These are phyloP conservation scores for Plecturocebus donacophilus DNA, from an alignment of 2,113 vertebrate species.

Conservation along the genomic window DNA sequence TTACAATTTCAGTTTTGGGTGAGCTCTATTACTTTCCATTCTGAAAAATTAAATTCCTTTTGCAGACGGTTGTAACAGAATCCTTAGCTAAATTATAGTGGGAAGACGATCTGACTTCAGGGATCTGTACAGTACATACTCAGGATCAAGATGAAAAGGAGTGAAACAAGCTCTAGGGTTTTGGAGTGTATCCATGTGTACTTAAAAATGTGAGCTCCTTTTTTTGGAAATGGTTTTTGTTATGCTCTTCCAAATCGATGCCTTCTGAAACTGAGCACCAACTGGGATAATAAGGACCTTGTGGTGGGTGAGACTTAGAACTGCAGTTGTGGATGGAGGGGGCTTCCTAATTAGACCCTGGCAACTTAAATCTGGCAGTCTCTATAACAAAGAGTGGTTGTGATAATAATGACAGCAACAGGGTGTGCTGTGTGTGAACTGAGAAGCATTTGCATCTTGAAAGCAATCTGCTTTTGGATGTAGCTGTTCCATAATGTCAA, in stretches of 20 bases:
- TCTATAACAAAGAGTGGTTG: not conserved
- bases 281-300: conserved; percentile 80
- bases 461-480: conserved; percentile 55
- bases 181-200: conserved; percentile 63
- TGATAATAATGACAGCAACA: conserved; percentile 66
- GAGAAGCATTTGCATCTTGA: conserved; percentile 70
- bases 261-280: conserved; percentile 78
- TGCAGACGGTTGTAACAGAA: conserved; percentile 69
- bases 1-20: conserved; percentile 76
- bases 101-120: conserved; percentile 75
- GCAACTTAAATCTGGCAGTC: conserved; percentile 82
- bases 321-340: conserved; percentile 78
- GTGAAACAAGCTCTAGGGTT: conserved; percentile 41
- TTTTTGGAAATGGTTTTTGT: conserved; percentile 21
- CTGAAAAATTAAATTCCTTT: conserved; percentile 77
- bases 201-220: conserved; percentile 55
- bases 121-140: conserved; percentile 55
- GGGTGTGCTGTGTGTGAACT: conserved; percentile 10
- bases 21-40: conserved; percentile 68
- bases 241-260: conserved; percentile 63
- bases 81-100: conserved; percentile 68
- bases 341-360: conserved; percentile 86
- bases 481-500: conserved; percentile 3
- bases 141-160: conserved; percentile 67
- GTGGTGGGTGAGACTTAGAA: conserved; percentile 79